A percentile compares a stretch with the other conserved stretches of the same genome.
Conservation (phyloP, 2,888 invertebrate species). For the Dryomyza anilis region DNA sequence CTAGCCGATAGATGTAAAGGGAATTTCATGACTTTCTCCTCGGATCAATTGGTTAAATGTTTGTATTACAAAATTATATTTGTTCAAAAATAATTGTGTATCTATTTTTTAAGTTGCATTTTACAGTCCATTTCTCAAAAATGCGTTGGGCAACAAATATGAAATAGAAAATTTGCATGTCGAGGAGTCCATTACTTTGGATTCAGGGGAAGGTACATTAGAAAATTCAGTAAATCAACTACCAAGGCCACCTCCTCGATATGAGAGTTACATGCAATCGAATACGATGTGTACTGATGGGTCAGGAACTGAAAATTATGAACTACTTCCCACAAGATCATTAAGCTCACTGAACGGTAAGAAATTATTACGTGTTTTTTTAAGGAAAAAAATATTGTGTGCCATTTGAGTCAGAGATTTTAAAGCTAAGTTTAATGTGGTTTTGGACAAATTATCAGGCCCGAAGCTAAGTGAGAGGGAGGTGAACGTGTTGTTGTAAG, state of each 20-base stretch:
- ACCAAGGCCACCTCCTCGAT: constrained; percentile 71
- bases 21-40: constrained; percentile 89
- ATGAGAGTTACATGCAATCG: constrained; percentile 79
- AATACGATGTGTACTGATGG: constrained; percentile 64
- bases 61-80: too few relatives aligned
- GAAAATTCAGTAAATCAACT: constrained; percentile 73
- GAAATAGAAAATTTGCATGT: constrained; percentile 92
- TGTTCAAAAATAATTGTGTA: too few relatives aligned
- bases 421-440: too few relatives aligned
- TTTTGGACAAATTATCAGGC: too few relatives aligned
- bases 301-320: constrained; percentile 71
- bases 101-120: constrained; percentile 78
- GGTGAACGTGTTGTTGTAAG: too few relatives aligned
- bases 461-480: too few relatives aligned
- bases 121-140: constrained; percentile 94
- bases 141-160: constrained; percentile 94
- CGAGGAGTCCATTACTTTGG: constrained; percentile 71
- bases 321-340: constrained; percentile 65
- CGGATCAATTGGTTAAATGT: constrained; percentile 87
- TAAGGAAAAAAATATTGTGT: too few relatives aligned
- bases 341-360: constrained; percentile 65
- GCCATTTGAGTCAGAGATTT: too few relatives aligned
- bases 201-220: constrained; percentile 73
- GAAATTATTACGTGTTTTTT: constrained; percentile 29
- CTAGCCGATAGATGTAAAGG: constrained; percentile 88